Evolutionary conservation across 2,888 invertebrate species (phyloP).

Genomic region (Hypercompe scribonia): DNA sequence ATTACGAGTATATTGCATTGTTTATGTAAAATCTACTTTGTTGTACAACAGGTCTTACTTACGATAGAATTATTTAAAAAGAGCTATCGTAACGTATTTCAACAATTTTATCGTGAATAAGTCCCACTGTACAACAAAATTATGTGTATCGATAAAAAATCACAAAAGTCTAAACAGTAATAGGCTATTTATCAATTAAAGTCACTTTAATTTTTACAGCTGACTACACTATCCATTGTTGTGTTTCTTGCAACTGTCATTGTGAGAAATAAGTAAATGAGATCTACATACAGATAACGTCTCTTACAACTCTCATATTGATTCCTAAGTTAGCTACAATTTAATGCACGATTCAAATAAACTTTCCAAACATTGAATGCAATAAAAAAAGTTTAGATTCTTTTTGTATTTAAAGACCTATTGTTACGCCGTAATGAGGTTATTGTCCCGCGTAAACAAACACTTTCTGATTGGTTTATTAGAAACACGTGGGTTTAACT

Average conservation of each 20-base stretch:
- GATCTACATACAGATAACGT: not conserved
- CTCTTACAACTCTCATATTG: slow-evolving; percentile 1
- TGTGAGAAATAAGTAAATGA: not conserved
- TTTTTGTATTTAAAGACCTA: slow-evolving; percentile 36
- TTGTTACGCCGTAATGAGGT: slow-evolving; percentile 43
- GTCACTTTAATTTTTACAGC: not conserved
- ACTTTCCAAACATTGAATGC: slow-evolving; percentile 41
- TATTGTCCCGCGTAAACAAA: slow-evolving; percentile 37
- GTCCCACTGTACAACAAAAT: too few species aligned
- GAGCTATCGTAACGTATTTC: too few species aligned
- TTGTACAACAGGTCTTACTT: too few species aligned
- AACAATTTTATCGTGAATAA: too few species aligned
- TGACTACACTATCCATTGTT: not conserved
- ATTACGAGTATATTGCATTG: too few species aligned
- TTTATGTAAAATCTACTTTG: too few species aligned
- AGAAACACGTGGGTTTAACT: slow-evolving; percentile 18
- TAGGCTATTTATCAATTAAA: too few species aligned
- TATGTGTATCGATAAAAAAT: too few species aligned
- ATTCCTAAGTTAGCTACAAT: slow-evolving; percentile 5
- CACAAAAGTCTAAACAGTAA: too few species aligned
- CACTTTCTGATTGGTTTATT: slow-evolving; percentile 33
- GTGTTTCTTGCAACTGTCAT: not conserved
- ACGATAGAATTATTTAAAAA: too few species aligned
- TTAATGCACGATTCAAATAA: slow-evolving; percentile 25
- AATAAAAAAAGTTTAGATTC: slow-evolving; percentile 21